Base-by-base conservation (phyloP, 2,113 vertebrate genomes). In the Regulus satrapa region DNA sequence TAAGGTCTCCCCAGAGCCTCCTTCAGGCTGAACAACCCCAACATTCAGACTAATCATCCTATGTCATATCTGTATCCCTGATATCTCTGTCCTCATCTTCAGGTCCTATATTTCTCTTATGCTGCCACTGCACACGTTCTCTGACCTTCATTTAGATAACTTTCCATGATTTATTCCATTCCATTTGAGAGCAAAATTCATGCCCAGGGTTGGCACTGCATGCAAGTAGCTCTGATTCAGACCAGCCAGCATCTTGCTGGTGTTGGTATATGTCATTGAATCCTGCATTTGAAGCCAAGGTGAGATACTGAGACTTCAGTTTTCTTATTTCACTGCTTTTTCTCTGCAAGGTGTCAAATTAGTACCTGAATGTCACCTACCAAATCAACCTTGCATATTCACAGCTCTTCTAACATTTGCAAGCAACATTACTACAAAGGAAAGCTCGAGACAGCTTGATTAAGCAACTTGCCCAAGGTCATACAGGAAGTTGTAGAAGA, bases 401-500 rank as follows among this genome's bases (percentile, higher is more conserved):
- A 90, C n/a, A 3, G n/a, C 75, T 59, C 72, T 71, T 59, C 67
- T 63, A 72, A 83, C 61, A 52, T 86, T 94, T 95, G 82, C 36
- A 74, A 95, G 67, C 72, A 71, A 25, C 73, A 32, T 84, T 88
- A 67, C 92, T 92, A 67, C 79, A 94, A 85, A 96, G 88, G 78
- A 93, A 95, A 93, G 43, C 93, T 83, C 0, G 0, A 93, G 90
- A 85, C 88, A 96, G 76, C 85, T 91, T 94, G 95, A 95, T 96
- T 96, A 96, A 96, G 95, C 94, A 96, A 96, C 88, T 96, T 94
- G 93, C 94, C 93, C 94, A 96, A 93, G 92, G 93, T 96, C 92
- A 94, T 96, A 93, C 88, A 96, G 95, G 96, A 97, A 96, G 95
- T 97, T 96, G 92, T 96, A 97, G 95, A 94, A 96, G 92, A 96